phyloP scores from a whole-genome alignment of 2,797 vertebrate genomes.

The Rhodeus uyekii region DNA sequence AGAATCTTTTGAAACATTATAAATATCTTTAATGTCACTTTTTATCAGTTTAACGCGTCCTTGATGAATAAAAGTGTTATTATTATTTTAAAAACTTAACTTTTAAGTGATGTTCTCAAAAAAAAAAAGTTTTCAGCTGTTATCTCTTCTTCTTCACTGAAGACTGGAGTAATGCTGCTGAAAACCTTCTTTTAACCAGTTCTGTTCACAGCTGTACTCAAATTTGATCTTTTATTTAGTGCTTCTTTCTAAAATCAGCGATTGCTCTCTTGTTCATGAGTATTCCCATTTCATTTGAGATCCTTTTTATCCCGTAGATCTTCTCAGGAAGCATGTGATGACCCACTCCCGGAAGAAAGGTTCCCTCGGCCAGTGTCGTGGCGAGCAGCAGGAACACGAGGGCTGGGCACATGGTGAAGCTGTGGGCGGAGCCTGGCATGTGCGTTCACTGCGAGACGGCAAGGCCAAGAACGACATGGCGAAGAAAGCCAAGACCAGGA shows the following conservation, averaged over 20 bases:
- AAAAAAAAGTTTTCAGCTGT: no score
- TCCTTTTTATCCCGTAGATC: conserved; percentile 62
- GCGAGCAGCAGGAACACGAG: conserved; percentile 68
- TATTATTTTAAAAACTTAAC: no score
- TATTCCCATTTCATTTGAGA: not conserved
- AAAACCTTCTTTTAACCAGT: no score
- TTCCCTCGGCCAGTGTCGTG: conserved; percentile 68
- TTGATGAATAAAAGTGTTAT: no score
- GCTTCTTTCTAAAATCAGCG: not conserved
- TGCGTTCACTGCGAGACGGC: conserved; percentile 72
- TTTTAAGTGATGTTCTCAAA: no score
- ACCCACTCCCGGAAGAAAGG: conserved; percentile 77
- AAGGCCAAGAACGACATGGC: conserved; percentile 60
- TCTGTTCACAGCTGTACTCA: no score
- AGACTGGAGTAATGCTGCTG: no score
- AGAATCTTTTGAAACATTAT: no score
- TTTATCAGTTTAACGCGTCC: no score
- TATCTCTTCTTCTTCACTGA: no score
- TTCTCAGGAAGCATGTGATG: conserved; percentile 80
- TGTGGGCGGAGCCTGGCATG: conserved; percentile 71
- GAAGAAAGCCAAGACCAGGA: conserved; percentile 55
- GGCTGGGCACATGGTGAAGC: conserved; percentile 74
- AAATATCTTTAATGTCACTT: no score
- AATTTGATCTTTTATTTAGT: not conserved
- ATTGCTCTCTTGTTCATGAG: not conserved